Base-by-base conservation (phyloP, 2,113 vertebrate genomes). In the Cyanoramphus novaezelandiae region DNA sequence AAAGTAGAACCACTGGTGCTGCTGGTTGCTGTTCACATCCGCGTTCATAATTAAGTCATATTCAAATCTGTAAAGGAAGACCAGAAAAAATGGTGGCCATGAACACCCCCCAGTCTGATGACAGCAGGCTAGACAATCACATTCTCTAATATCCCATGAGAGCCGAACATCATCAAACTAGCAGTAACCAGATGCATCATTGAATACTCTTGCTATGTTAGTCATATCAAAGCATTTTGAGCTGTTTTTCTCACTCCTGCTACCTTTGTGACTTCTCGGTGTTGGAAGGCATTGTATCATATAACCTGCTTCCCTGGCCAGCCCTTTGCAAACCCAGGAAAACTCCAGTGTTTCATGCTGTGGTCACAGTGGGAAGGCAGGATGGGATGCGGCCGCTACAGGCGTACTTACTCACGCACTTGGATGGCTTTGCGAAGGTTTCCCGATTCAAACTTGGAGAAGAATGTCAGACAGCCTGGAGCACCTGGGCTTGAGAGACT, bases 1-100 rank as follows among this genome's bases (percentile, higher is more conserved):
- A 53, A 99, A 99, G 96, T 99, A 99, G 97, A 99, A 99, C 99
- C 99, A 99, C 96, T 99, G 99, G 52, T 98, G 97, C 31, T 99
- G 98, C 82, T 98, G 97, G 74, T 59, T 95, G 74, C 96, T 98
- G 92, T 99, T 99, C 52, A 98, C 97, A 33, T 99, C 99, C 0
- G 98, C 96, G 17, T 99, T 99, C 92, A 99, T 47, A 87, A 99
- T 96, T 86, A 99, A 92, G 95, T 99, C 99, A 64, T 99, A 99
- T 74, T 99, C 99, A 93, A 97, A 98, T 88, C 99, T 99, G 91
- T 27, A 52, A 64, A 60, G 63, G 19, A 52, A 74, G 39, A 80
- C 21, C 7, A 57, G 35, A 60, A 53, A 31, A 59, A 67, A n/a
- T 6, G 17, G 65, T 50, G 55, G 28, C 28, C 41, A 31, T 37